Evolutionary conservation across 2,797 vertebrate species (phyloP).

Genomic region (Neomorphus geoffroyi): DNA sequence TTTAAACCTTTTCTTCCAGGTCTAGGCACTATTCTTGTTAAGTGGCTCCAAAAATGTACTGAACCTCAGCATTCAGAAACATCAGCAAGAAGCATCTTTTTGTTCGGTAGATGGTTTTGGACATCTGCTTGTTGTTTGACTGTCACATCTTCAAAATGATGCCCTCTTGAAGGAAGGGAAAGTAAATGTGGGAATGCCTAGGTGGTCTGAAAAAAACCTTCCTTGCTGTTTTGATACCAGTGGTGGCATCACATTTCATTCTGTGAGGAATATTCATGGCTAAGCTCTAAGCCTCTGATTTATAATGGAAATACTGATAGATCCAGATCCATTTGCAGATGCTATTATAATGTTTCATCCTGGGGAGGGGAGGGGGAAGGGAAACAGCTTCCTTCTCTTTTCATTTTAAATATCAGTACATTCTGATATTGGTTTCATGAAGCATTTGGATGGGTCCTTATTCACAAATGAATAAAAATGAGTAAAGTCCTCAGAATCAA

Average conservation of each 20-base stretch:
- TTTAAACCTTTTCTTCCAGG: not conserved
- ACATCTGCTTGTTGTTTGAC: not conserved
- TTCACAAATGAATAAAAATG: slow-evolving; percentile 86
- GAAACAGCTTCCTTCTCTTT: slow-evolving; percentile 55
- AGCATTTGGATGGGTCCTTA: slow-evolving; percentile 80
- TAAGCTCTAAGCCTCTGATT: slow-evolving; percentile 59
- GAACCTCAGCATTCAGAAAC: not conserved
- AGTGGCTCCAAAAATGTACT: not conserved
- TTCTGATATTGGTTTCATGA: slow-evolving; percentile 78
- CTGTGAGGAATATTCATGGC: slow-evolving; percentile 60
- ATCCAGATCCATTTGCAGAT: slow-evolving; percentile 70
- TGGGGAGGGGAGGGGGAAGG: slow-evolving; percentile 40
- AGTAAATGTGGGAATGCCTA: slow-evolving; percentile 1
- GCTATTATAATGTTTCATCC: slow-evolving; percentile 69
- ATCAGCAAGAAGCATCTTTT: not conserved
- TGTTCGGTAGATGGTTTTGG: not conserved
- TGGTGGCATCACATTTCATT: slow-evolving; percentile 10
- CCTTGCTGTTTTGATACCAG: not conserved
- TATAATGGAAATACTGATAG: slow-evolving; percentile 71
- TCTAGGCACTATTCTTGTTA: not conserved
- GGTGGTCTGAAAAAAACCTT: slow-evolving; percentile 39
- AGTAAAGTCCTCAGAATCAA: slow-evolving; percentile 84
- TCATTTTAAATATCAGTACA: slow-evolving; percentile 71
- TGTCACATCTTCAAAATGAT: not conserved
- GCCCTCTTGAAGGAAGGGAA: not conserved